Evolutionary conservation across 2,888 invertebrate species (phyloP).

Genomic region (Mechanitis mazaeus): DNA sequence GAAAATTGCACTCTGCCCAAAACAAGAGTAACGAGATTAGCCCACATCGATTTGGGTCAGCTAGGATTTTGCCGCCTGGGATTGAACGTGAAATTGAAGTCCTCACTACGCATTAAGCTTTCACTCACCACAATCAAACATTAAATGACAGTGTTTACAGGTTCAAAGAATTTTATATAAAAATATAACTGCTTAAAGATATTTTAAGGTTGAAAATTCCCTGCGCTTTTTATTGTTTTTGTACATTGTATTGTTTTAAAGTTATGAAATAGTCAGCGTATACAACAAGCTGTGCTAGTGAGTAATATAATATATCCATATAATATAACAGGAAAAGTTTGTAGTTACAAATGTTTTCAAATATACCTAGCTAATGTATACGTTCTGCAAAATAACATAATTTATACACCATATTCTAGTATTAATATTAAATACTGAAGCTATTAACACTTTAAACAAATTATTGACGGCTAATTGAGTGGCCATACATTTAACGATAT

Average conservation of each 20-base stretch:
- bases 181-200: no score
- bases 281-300: no score
- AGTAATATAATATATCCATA: no score
- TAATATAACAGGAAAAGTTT: no score
- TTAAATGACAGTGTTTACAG: slow-evolving; percentile 18
- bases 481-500: slow-evolving; percentile 11
- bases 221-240: no score
- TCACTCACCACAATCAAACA: slow-evolving; percentile 19
- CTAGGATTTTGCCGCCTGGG: slow-evolving; percentile 15
- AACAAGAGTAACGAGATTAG: slow-evolving; percentile 15
- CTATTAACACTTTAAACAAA: slow-evolving; percentile 17
- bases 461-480: slow-evolving; percentile 17
- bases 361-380: no score
- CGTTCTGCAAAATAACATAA: no score
- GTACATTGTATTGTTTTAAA: no score
- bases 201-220: no score
- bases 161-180: no score
- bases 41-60: slow-evolving; percentile 17
- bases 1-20: slow-evolving; percentile 1
- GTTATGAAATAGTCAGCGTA: no score
- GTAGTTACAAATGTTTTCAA: no score
- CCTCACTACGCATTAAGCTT: slow-evolving; percentile 21
- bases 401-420: background rate
- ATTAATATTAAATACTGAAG: slow-evolving; percentile 9
- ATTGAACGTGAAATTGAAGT: slow-evolving; percentile 24